A percentile compares a stretch with the other conserved stretches of the same genome.
These are phyloP conservation scores for Apostichopus japonicus DNA, from an alignment of 35 echinoderm and acorn worm genomes.

Conservation along the genomic window DNA sequence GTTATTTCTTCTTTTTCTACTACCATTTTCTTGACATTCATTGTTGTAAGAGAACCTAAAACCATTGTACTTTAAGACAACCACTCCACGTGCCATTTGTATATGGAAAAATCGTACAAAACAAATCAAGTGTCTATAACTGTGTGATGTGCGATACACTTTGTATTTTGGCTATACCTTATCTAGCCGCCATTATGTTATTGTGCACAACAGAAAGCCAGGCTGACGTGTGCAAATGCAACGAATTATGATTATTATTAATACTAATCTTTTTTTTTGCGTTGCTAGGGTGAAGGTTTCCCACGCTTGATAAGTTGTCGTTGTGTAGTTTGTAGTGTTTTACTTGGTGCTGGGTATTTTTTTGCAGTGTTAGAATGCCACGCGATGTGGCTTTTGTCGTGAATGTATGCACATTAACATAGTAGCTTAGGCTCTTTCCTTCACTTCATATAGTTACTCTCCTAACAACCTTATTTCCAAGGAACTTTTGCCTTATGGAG, in stretches of 20 bases:
- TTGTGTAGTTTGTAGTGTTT: background rate
- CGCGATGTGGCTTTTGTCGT: slow-evolving; percentile 47
- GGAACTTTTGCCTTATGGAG: no score
- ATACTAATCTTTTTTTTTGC: background rate
- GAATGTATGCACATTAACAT: slow-evolving; percentile 42
- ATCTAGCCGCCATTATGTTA: background rate
- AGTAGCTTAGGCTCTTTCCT: background rate
- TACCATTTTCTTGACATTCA: no score
- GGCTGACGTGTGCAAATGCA: slow-evolving; percentile 16
- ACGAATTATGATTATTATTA: background rate
- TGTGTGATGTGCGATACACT: background rate
- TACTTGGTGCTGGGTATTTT: slow-evolving; percentile 15
- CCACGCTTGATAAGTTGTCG: background rate
- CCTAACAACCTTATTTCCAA: no score
- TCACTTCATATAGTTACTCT: background rate
- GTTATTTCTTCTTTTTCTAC: background rate
- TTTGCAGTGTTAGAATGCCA: slow-evolving; percentile 33
- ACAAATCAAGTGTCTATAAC: background rate
- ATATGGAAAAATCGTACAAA: background rate
- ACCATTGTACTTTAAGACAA: background rate
- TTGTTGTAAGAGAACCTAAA: background rate
- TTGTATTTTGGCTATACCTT: background rate
- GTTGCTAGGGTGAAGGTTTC: background rate
- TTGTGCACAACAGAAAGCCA: slow-evolving; percentile 3
- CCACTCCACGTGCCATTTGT: background rate